These are phyloP conservation scores for Petrocephalus schoutedeni DNA, from an alignment of 2,797 vertebrate genomes.

Conservation along the genomic window DNA sequence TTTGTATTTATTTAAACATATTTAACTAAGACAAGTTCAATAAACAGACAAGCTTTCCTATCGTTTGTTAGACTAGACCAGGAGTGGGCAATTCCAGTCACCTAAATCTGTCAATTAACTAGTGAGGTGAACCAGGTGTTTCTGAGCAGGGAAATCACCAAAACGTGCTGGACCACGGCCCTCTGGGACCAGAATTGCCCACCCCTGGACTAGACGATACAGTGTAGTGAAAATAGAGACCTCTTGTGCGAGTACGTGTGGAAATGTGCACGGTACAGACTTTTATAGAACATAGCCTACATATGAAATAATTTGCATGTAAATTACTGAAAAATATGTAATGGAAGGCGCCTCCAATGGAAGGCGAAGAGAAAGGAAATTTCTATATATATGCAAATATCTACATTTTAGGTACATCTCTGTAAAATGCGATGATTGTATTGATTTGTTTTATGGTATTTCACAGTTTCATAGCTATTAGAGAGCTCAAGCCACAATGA, in stretches of 20 bases:
- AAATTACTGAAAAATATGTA: slow-evolving; percentile 1
- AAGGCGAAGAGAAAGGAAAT: background rate
- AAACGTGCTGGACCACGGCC: too few relatives aligned
- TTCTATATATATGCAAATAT: background rate
- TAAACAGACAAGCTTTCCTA: background rate
- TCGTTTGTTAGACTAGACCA: background rate
- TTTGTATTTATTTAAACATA: background rate
- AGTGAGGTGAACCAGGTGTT: too few relatives aligned
- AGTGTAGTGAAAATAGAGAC: background rate
- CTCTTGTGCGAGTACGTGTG: background rate
- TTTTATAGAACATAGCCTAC: background rate
- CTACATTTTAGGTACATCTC: background rate
- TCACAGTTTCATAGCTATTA: background rate
- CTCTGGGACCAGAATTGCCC: too few relatives aligned
- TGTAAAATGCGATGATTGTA: background rate
- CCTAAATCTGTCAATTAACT: too few relatives aligned
- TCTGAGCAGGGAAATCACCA: too few relatives aligned
- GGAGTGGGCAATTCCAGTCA: too few relatives aligned
- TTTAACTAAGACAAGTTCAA: background rate
- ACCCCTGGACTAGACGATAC: too few relatives aligned
- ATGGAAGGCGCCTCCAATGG: too few relatives aligned
- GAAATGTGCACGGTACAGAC: background rate
- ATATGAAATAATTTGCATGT: background rate
- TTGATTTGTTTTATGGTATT: background rate
- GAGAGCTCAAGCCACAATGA: background rate